Base-by-base conservation (phyloP, 2,888 invertebrate genomes). In the Eilema caniola region DNA sequence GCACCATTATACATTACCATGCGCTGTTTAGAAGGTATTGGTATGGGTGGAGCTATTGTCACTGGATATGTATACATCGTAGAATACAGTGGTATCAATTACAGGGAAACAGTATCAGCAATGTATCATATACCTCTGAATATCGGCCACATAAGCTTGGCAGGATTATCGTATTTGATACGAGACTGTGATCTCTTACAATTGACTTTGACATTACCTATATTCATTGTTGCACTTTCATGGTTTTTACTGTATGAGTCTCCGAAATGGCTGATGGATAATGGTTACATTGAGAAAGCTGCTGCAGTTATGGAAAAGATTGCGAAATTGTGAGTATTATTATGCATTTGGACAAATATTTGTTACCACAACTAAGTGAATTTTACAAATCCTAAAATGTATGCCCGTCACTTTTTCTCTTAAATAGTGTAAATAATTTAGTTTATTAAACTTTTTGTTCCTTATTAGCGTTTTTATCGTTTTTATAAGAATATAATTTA, bases 201-300 rank as follows among this genome's bases (percentile, higher is more conserved):
- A 74, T 56, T 92, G 10, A 89, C 88, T 0, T 25, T 93, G 3
- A 92, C 93, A 0, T 53, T 93, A 24, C 93, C 93, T 1, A 73
- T 90, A n/a, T 86, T 92, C 11, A 47, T 91, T 0, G 87, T 87
- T 53, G 85, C 87, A 3, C 31, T 70, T 0, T 33, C 85, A 10
- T 81, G 85, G 68, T 92, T 85, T 79, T 24, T 91, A 25, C 12
- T 87, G 2, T 79, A 87, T 72, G 94, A 93, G 69, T 93, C 93
- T 0, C 94, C 93, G 0, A 93, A 92, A 72, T 94, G 94, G 94
- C 78, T 93, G 73, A 78, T 93, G 85, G 91, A 92, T 74, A 89
- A 78, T n/a, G 86, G 84, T 33, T 74, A 85, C 0, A 74, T 88
- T 37, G 87, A 89, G 4, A 77, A 85, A 70, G 88, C 92, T 5